Base-by-base conservation (phyloP, 2,113 vertebrate species). In the Neopipo cinnamomea region DNA sequence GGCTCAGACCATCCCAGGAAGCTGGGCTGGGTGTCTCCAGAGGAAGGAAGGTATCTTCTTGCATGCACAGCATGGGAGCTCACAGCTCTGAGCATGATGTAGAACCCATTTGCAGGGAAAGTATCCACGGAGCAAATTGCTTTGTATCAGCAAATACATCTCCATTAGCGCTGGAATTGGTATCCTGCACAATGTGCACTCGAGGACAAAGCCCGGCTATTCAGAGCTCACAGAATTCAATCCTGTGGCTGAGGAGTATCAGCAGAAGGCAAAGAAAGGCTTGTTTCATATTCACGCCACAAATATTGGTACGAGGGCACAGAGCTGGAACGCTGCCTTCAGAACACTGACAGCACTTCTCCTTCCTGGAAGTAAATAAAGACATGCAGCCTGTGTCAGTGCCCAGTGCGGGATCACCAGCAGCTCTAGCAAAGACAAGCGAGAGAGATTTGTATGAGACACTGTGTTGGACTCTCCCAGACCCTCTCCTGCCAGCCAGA, bases 301-400 rank as follows among this genome's bases (percentile, higher is more conserved):
- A 41, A n/a, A 85, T 10, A 24, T 8, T 0, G 0, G 22, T 15
- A 11, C 6, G 20, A 46, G 58, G 61, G 56, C 86, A 72, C 0
- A 16, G 8, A n/a, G 28, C 50, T 5, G 62, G 24, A 53, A 53
- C 17, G 4, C 14, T 18, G 75, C 37, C 66, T 58, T 27, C 2
- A 2, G 25, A 92, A 35, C 5, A 0, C 66, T 6, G 61, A 50
- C 82, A 44, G 33, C 21, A 5, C 68, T 33, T 30, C 0, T 0
- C 42, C 81, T 50, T 63, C 84, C 39, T 2, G 7, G 20, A 20
- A 31, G 31, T 7, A 39, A 77, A 85, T 41, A 14, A 31, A 91
- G 83, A 58, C 2, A 33, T 0, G 0, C 15, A 52, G 22, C 35
- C 28, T 6, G 7, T 5, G 27, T 2, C 72, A 35, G 72, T 11